phyloP scores from a whole-genome alignment of 2,113 vertebrate genomes.

The Mionectes macconnelli region DNA sequence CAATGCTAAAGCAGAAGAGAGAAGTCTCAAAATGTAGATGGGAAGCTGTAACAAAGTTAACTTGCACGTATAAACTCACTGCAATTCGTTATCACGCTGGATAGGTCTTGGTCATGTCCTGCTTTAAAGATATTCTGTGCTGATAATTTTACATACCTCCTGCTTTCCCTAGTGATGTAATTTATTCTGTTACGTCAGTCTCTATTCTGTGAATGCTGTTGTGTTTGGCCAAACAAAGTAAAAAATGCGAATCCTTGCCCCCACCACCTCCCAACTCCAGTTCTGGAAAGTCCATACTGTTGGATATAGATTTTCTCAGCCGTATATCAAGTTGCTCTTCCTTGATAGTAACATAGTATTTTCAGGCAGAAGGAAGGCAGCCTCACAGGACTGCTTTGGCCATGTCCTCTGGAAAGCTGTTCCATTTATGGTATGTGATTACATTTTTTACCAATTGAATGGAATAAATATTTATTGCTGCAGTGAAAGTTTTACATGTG shows the following conservation, averaged over 20 bases:
- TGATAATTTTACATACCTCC: neutral
- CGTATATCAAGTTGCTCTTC: neutral
- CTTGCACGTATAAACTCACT: neutral
- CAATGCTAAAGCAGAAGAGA: neutral
- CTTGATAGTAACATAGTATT: neutral
- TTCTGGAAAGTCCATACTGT: neutral
- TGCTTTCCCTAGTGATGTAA: neutral
- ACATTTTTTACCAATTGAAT: conserved; percentile 28
- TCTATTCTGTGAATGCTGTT: neutral
- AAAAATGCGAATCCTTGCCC: neutral
- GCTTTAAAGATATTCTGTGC: neutral
- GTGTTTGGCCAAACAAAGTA: neutral
- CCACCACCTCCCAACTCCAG: rapidly evolving
- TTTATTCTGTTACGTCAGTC: neutral
- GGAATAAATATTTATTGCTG: conserved; percentile 48
- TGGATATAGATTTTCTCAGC: neutral
- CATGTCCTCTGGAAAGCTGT: neutral
- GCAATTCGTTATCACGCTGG: neutral
- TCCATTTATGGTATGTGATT: neutral
- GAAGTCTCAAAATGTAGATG: neutral
- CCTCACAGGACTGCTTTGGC: neutral
- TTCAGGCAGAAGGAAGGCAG: neutral
- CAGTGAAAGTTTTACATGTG: neutral
- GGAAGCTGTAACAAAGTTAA: neutral
- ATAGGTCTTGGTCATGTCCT: neutral